These are phyloP conservation scores for Helicorthomorpha holstii DNA, from an alignment of 1,140 invertebrate species.

Conservation along the genomic window DNA sequence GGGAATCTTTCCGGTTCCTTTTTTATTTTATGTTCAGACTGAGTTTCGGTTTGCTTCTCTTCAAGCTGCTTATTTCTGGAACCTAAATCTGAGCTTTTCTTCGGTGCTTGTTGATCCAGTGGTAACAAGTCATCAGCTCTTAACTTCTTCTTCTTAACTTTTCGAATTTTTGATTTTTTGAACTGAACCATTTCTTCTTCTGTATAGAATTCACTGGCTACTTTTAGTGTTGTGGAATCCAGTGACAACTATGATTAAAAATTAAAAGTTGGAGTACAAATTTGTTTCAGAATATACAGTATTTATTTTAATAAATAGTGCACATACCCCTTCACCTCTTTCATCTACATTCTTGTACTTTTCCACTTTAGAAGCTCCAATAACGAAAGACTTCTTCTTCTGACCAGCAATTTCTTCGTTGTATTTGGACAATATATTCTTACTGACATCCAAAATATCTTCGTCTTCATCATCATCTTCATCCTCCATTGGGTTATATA, in stretches of 20 bases:
- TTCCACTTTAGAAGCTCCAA: too few relatives aligned
- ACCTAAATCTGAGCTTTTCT: not conserved
- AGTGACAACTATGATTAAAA: conserved; percentile 39
- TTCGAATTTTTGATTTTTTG: conserved; percentile 74
- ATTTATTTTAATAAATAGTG: too few relatives aligned
- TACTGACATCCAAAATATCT: too few relatives aligned
- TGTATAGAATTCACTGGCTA: conserved; percentile 80
- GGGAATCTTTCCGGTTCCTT: too few relatives aligned
- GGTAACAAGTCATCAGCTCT: conserved; percentile 39
- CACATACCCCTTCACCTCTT: too few relatives aligned
- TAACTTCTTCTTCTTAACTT: conserved; percentile 29
- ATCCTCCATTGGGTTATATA: conserved; percentile 67
- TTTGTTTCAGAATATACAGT: too few relatives aligned
- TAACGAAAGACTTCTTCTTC: conserved; percentile 57
- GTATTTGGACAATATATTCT: too few relatives aligned
- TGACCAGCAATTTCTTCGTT: conserved; percentile 82
- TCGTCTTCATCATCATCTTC: conserved; percentile 40
- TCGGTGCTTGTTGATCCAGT: conserved; percentile 18
- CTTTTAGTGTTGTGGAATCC: conserved; percentile 39
- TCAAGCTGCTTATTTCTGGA: not conserved
- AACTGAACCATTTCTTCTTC: conserved; percentile 61
- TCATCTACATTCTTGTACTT: too few relatives aligned
- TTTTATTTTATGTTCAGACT: too few relatives aligned
- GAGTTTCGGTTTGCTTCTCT: not conserved
- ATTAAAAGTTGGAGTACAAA: too few relatives aligned